Base-by-base conservation (phyloP, 2,113 vertebrate species). In the Tamias sibiricus region DNA sequence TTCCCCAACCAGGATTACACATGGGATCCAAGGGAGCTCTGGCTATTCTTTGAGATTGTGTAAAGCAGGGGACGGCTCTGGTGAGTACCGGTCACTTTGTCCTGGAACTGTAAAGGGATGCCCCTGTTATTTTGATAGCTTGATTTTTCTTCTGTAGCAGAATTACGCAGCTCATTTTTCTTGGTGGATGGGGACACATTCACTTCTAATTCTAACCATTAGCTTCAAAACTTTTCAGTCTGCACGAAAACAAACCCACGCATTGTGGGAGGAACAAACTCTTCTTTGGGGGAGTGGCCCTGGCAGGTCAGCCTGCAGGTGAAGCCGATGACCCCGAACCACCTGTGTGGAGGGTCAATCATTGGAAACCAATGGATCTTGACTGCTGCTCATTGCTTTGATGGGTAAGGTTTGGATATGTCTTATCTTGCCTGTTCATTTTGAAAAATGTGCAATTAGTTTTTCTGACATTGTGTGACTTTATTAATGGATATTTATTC, bases 301-400 rank as follows among this genome's bases (percentile, higher is more conserved):
- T 99, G 99, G 99, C 99, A 99, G 96, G 99, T 99, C 20, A 99
- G 98, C 96, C 80, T 99, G 96, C 98, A 99, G 0, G 96, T 98
- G 74, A 98, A 64, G 20, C 0, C 98, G 57, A 52, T 30, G 12
- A 32, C 71, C 0, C 97, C 77, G 79, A 98, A 52, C 9, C 99
- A 99, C 42, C 1, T 98, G 11, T 99, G 99, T 0, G 99, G 99
- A 28, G 99, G 99, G 52, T 98, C 99, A 2, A 98, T 99, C 96
- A 98, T 99, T 81, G 98, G 97, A 77, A 95, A 47, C 14, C 97
- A 1, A 9, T 99, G 99, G 99, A 96, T 99, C 64, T 80, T 99
- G 57, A 99, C 99, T 6, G 99, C 99, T 40, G 99, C 99, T 66
- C 99, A 99, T 75, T 99, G 99, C 2, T 96, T 98, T 66, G 76